Base-by-base conservation (phyloP, 2,888 invertebrate genomes). In the Caenorhabditis becei region DNA sequence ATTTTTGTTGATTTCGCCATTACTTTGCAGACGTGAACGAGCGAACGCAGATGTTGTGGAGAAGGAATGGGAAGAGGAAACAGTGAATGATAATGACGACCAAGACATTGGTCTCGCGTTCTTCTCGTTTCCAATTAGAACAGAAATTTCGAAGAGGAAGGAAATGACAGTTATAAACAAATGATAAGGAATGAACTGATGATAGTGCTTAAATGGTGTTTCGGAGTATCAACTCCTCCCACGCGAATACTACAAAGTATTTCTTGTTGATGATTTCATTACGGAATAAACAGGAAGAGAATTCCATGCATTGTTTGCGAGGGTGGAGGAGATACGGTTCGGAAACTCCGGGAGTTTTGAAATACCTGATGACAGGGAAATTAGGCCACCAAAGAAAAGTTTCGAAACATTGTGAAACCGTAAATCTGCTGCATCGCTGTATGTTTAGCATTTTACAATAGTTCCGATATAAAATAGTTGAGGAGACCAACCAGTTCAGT, bases 1-100 rank as follows among this genome's bases (percentile, higher is more conserved):
- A 69, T 77, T 77, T 77, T 77, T 77, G 67, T 77, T 62, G 77
- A 77, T 62, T 4, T 47, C 11, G 47, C 10, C 35, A 41, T 41
- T 75, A 67, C 49, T 37, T 37, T 20, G 58, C 58, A 37, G 35
- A 58, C 32, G 37, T 72, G 74, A 74, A 74, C 75, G 54, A 41
- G 41, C 41, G 14, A 41, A 2, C 41, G 32, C 75, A 75, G 66
- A 75, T 66, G 75, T 56, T 56, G 72, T 8, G 65, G 35, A 53
- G 53, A 20, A 14, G 56, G 37, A 58, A 37, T 16, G 20, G 14
- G 18, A 41, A 14, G 26, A 23, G 54, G 20, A 20, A 11, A 11
- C 32, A 44, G 24, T 35, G n/a, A 75, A 61, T 75, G 75, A 75
- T 75, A 75, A 66, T 66, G 54, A 20, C 14, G 56, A 28, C 35